phyloP scores from a whole-genome alignment of 2,888 invertebrate species.

The Bellardia pandia region DNA sequence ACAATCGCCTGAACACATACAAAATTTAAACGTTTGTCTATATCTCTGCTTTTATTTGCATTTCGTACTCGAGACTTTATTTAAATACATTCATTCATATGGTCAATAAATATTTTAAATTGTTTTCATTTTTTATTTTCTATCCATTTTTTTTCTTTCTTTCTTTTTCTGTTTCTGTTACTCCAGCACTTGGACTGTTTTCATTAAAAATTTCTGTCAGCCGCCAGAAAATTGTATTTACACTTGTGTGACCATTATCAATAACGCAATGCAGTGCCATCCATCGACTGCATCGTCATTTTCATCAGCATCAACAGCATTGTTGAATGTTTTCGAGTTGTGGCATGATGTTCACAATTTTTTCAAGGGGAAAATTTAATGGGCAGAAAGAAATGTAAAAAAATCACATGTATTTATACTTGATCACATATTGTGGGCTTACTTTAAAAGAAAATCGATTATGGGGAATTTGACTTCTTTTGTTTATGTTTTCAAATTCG shows the following conservation, averaged over 20 bases:
- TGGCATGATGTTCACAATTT: neutral
- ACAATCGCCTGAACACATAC: conserved; percentile 8
- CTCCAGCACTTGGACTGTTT: conserved; percentile 10
- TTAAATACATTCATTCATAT: conserved; percentile 71
- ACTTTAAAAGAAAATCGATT: no score
- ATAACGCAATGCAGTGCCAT: conserved; percentile 30
- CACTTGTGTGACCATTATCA: conserved; percentile 63
- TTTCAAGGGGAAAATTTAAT: conserved; percentile 9
- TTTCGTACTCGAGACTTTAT: conserved; percentile 71
- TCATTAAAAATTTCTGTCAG: conserved; percentile 49
- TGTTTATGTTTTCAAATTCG: no score
- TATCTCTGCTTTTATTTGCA: conserved; percentile 39
- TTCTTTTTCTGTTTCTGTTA: neutral
- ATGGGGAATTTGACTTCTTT: no score
- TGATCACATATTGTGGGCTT: no score
- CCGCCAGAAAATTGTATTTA: conserved; percentile 62
- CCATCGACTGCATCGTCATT: conserved; percentile 3
- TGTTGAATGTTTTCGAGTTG: neutral
- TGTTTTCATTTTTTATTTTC: conserved; percentile 33
- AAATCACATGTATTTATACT: no score
- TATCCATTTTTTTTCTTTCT: neutral
- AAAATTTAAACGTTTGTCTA: conserved; percentile 9
- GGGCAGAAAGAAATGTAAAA: no score
- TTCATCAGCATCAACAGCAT: no score
- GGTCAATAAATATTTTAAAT: conserved; percentile 67